Evolutionary conservation across 2,797 vertebrate species (phyloP).

Genomic region (Anabacerthia variegaticeps): DNA sequence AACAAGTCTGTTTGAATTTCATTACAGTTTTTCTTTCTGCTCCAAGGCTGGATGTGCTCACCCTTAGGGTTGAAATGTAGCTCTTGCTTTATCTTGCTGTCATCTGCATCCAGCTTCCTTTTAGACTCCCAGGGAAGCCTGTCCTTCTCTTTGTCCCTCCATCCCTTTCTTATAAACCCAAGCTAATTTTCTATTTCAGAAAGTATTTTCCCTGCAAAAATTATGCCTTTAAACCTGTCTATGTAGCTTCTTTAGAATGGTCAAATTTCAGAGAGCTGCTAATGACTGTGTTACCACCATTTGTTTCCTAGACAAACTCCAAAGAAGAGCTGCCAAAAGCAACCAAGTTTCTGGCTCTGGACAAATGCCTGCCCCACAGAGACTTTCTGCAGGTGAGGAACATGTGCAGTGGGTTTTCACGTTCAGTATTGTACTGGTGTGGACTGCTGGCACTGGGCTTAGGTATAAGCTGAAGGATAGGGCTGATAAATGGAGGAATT

Average conservation of each 20-base stretch:
- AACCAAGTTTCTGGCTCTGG: conserved; percentile 95
- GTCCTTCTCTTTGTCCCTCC: background rate
- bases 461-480: background rate
- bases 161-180: background rate
- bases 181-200: background rate
- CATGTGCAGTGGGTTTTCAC: background rate
- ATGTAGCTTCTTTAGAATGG: background rate
- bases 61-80: background rate
- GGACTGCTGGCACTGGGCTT: background rate
- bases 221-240: background rate
- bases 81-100: background rate
- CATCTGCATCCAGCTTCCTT: background rate
- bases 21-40: background rate
- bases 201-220: background rate
- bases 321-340: conserved; percentile 82
- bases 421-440: background rate
- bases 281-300: background rate
- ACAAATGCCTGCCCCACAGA: conserved; percentile 94
- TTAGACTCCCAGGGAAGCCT: background rate
- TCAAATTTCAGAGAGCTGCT: background rate
- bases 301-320: conserved; percentile 66
- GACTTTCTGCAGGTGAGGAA: conserved; percentile 93
- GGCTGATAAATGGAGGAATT: background rate
- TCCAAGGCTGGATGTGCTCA: background rate
- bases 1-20: background rate